A percentile compares a stretch with the other conserved stretches of the same genome.
These are phyloP conservation scores for Thunnus maccoyii DNA, from an alignment of 2,113 vertebrate genomes.

Conservation along the genomic window DNA sequence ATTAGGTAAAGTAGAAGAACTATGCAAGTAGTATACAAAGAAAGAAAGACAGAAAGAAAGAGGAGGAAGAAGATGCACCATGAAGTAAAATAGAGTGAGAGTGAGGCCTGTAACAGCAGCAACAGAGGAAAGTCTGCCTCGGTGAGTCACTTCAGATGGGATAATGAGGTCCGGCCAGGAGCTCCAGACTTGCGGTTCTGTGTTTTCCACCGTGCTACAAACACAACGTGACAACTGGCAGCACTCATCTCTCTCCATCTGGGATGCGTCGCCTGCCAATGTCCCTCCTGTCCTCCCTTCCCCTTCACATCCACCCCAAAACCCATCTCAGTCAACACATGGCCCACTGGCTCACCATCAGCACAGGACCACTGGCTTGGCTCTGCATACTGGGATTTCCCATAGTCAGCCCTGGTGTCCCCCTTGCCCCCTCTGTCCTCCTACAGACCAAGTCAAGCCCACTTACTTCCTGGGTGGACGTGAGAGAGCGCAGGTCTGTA, in stretches of 20 bases:
- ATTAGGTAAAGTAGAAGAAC: background rate
- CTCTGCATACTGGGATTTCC: constrained; percentile 37
- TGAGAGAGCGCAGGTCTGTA: constrained; percentile 66
- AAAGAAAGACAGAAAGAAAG: background rate
- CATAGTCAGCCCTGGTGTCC: constrained; percentile 37
- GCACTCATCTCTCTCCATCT: constrained; percentile 62
- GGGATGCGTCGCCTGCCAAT: constrained; percentile 50
- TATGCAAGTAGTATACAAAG: background rate
- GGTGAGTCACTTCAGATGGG: constrained; percentile 73
- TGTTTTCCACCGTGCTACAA: constrained; percentile 59
- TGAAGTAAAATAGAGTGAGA: constrained; percentile 7
- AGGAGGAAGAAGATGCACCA: constrained; percentile 4
- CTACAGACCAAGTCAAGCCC: constrained; percentile 15
- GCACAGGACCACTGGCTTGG: constrained; percentile 43
- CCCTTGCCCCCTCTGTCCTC: background rate
- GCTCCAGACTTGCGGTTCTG: constrained; percentile 58
- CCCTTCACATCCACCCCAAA: constrained; percentile 14
- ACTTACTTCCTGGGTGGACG: constrained; percentile 34
- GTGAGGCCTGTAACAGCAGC: constrained; percentile 1
- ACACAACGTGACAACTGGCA: constrained; percentile 73
- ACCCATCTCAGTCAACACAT: constrained; percentile 52
- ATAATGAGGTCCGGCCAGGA: constrained; percentile 69
- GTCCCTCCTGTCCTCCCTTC: constrained; percentile 11
- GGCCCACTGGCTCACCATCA: constrained; percentile 33
- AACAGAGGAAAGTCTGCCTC: constrained; percentile 37